A percentile compares a stretch with the other conserved stretches of the same genome.
Evolutionary conservation across 2,888 invertebrate genomes (phyloP).

Genomic region (Sisyra nigra): DNA sequence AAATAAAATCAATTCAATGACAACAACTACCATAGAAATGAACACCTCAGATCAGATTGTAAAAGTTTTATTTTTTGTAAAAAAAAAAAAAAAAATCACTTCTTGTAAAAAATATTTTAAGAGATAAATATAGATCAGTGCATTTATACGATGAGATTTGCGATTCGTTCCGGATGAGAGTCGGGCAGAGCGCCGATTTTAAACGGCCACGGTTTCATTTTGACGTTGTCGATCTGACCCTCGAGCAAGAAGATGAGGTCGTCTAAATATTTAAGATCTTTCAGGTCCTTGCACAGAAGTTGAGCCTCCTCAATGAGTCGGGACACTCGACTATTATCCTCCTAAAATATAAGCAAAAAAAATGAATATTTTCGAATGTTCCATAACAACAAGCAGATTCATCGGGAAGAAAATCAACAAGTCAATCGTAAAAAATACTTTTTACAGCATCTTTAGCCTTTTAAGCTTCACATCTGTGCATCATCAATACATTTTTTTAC

Average conservation of each 20-base stretch:
- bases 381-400: too few species aligned
- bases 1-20: neutral
- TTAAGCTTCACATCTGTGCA: too few species aligned
- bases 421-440: too few species aligned
- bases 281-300: constrained; percentile 30
- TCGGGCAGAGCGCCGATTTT: constrained; percentile 5
- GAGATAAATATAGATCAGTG: neutral
- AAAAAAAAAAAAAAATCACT: neutral
- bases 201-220: constrained; percentile 19
- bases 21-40: too few species aligned
- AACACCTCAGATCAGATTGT: too few species aligned
- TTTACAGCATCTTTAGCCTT: too few species aligned
- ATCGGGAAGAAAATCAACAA: too few species aligned
- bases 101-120: neutral
- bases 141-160: neutral
- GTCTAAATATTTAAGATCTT: constrained; percentile 34
- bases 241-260: constrained; percentile 36
- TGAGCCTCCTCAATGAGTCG: constrained; percentile 28
- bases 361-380: neutral
- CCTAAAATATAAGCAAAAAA: constrained; percentile 16
- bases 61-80: neutral
- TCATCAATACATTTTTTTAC: too few species aligned
- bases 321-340: constrained; percentile 18
- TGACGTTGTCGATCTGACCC: constrained; percentile 28
- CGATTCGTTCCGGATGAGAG: too few species aligned